A percentile compares a stretch with the other conserved stretches of the same genome.
Evolutionary conservation across 1,140 invertebrate genomes (phyloP).

Genomic region (Aphis gossypii): DNA sequence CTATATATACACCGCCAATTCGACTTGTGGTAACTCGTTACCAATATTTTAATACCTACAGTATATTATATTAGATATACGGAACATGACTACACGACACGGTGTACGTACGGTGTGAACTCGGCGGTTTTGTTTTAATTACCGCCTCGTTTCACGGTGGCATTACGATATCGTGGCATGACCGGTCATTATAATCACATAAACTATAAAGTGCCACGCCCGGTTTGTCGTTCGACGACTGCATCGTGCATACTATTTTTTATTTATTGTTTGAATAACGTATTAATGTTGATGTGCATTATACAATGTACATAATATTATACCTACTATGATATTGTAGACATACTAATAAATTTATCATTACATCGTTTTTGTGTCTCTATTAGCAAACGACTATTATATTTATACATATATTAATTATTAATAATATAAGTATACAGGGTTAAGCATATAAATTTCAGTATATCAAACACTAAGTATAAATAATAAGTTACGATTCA

Average conservation of each 20-base stretch:
- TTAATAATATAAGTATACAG: not conserved
- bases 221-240: not conserved
- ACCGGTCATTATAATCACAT: conserved; percentile 10
- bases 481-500: not conserved
- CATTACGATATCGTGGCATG: not conserved
- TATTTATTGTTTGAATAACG: not conserved
- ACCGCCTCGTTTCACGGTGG: not conserved
- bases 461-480: not conserved
- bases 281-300: not conserved
- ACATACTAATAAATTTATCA: not conserved
- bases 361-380: not conserved
- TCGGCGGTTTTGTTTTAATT: not conserved
- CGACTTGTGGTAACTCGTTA: not conserved
- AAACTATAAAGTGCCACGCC: conserved; percentile 3
- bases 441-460: not conserved
- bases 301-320: not conserved
- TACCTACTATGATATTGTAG: not conserved
- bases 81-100: not conserved
- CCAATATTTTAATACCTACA: not conserved
- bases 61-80: not conserved
- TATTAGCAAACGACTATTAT: not conserved
- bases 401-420: not conserved
- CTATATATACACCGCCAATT: too few relatives aligned
- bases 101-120: not conserved
- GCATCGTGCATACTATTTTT: not conserved